Percentiles rank a stretch among this genome's conserved stretches.
Evolutionary conservation across 64 coral and sea anemone species (phyloP).

Genomic region (Stichodactyla mertensii): DNA sequence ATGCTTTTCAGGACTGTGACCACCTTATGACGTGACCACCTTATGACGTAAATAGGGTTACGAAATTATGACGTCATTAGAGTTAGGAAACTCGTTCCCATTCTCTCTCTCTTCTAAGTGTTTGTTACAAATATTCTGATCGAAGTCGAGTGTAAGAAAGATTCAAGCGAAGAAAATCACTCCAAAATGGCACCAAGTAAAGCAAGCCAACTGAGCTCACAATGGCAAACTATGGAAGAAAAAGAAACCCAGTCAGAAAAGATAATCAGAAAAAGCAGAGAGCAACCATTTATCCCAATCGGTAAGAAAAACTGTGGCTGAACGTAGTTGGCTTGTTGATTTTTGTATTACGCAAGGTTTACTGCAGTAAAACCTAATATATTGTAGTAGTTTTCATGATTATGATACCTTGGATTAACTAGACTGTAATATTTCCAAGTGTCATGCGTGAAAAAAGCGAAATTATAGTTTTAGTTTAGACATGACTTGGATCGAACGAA

Average conservation of each 20-base stretch:
- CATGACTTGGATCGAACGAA: no score
- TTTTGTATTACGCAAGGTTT: background rate
- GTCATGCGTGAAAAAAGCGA: no score
- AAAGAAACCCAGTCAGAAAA: constrained; percentile 72
- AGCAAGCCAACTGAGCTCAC: constrained; percentile 49
- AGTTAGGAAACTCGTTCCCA: background rate
- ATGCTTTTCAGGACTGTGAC: background rate
- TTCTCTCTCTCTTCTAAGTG: background rate
- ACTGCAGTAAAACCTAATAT: background rate
- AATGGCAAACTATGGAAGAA: constrained; percentile 52
- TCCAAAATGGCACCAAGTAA: background rate
- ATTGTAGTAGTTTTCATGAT: background rate
- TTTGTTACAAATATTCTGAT: background rate
- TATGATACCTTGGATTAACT: background rate
- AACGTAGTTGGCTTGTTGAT: no score
- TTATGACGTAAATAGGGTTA: background rate
- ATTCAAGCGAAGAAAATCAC: background rate
- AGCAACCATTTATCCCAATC: constrained; percentile 88
- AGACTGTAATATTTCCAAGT: no score
- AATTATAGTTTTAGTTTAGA: no score
- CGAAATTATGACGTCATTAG: background rate
- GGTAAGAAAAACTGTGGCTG: constrained; percentile 29
- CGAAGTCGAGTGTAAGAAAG: background rate
- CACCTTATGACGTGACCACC: background rate
- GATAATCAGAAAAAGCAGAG: constrained; percentile 89